These are phyloP conservation scores for Neostethus bicornis DNA, from an alignment of 2,797 vertebrate species.

Conservation along the genomic window DNA sequence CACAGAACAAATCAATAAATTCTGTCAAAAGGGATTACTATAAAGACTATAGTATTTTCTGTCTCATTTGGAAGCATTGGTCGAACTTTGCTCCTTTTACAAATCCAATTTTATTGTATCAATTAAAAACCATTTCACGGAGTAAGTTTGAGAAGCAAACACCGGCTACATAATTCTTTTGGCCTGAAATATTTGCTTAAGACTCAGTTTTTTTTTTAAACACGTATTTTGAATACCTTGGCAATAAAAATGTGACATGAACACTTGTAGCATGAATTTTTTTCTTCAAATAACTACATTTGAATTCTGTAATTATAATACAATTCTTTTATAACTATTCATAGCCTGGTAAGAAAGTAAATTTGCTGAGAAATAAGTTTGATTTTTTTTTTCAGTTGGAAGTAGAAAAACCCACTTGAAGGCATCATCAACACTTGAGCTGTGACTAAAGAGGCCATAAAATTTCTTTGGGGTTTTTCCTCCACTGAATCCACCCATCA, in stretches of 20 bases:
- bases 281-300: too few relatives aligned
- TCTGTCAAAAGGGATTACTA: constrained; percentile 21
- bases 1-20: constrained; percentile 24
- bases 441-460: not conserved
- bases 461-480: not conserved
- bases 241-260: too few relatives aligned
- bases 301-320: too few relatives aligned
- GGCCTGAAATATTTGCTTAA: too few relatives aligned
- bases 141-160: too few relatives aligned
- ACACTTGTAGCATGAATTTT: too few relatives aligned
- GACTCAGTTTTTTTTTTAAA: too few relatives aligned
- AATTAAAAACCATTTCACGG: too few relatives aligned
- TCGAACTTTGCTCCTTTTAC: constrained; percentile 1
- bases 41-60: constrained; percentile 29
- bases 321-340: not conserved
- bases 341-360: not conserved
- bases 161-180: too few relatives aligned
- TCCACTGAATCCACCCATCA: not conserved
- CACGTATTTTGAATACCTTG: too few relatives aligned
- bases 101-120: not conserved
- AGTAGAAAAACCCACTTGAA: not conserved
- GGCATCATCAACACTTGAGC: not conserved
- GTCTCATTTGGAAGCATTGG: not conserved
- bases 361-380: not conserved
- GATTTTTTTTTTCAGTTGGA: not conserved